These are phyloP conservation scores for Paramisgurnus dabryanus DNA, from an alignment of 2,113 vertebrate species.

Conservation along the genomic window DNA sequence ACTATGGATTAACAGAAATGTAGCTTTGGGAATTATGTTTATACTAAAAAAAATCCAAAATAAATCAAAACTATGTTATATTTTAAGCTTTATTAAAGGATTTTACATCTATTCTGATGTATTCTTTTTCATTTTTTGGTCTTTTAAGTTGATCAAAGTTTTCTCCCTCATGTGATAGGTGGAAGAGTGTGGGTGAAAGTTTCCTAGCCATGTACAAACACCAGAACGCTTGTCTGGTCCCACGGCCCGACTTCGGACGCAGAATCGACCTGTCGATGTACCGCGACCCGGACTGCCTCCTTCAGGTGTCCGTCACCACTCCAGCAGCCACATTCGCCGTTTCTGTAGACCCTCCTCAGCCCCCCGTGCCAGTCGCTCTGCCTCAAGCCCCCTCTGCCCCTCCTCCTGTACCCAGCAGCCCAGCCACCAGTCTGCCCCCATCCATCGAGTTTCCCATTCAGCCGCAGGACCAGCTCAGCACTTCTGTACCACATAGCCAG, in stretches of 20 bases:
- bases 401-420: conserved; percentile 59
- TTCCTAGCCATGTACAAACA: conserved; percentile 90
- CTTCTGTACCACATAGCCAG: conserved; percentile 63
- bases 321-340: neutral
- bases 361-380: conserved; percentile 73
- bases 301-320: conserved; percentile 47
- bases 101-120: too few relatives aligned
- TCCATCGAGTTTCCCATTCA: conserved; percentile 61
- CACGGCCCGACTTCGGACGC: conserved; percentile 86
- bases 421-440: conserved; percentile 70
- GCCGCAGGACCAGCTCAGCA: conserved; percentile 56
- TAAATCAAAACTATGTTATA: too few relatives aligned
- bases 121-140: too few relatives aligned
- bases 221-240: conserved; percentile 88
- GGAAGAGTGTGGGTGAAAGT: conserved; percentile 92
- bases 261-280: conserved; percentile 91
- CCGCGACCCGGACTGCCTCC: conserved; percentile 75
- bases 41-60: too few relatives aligned
- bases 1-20: too few relatives aligned
- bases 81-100: too few relatives aligned
- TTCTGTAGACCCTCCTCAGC: conserved; percentile 67
- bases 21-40: too few relatives aligned
- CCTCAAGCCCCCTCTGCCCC: conserved; percentile 74
- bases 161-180: conserved; percentile 69
- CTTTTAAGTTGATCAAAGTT: neutral